Base-by-base conservation (phyloP, 2,888 invertebrate species). In the Drosophila stalkeri region DNA sequence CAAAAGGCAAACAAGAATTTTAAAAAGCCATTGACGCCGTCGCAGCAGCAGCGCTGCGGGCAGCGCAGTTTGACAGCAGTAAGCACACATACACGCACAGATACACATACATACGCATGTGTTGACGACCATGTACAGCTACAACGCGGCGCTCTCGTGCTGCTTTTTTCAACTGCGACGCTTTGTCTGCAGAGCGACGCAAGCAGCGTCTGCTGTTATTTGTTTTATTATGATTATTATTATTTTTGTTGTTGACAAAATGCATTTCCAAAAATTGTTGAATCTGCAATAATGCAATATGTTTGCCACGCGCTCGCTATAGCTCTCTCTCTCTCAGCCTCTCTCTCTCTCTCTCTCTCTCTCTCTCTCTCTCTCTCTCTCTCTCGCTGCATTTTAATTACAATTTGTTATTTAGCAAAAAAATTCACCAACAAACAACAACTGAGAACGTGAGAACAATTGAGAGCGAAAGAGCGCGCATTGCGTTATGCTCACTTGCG, bases 1-100 rank as follows among this genome's bases (percentile, higher is more conserved):
- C 55, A 76, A 76, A 79, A 69, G 77, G 66, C 67, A 79, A 81
- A 73, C 76, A 65, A 80, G 77, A 71, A 75, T 79, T 80, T 49
- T 49, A 64, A 75, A 74, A 74, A 75, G 67, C 54, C 76, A 76
- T 71, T 76, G 76, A 76, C 71, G 75, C 72, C 68, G 64, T 46
- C 65, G 55, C 49, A 57, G 66, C 57, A 57, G 64, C 68, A 61
- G 71, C 64, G 64, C 55, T 63, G 80, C 68, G 63, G 54, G 54
- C 77, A 72, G 72, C 80, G 57, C 51, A 52, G 18, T 41, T 31
- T 52, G 70, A 54, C 64, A 61, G 44, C 23, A 54, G 44, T 11
- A 54, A 16, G 49, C 16, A 39, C 37, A 59, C 27, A 44, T 14
- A 43, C n/a, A 41, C 41, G n/a, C 41, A 41, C 27, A n/a, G n/a